A percentile compares a stretch with the other conserved stretches of the same genome.
Conservation (phyloP, 2,888 invertebrate species). For the Cenopis cana region DNA sequence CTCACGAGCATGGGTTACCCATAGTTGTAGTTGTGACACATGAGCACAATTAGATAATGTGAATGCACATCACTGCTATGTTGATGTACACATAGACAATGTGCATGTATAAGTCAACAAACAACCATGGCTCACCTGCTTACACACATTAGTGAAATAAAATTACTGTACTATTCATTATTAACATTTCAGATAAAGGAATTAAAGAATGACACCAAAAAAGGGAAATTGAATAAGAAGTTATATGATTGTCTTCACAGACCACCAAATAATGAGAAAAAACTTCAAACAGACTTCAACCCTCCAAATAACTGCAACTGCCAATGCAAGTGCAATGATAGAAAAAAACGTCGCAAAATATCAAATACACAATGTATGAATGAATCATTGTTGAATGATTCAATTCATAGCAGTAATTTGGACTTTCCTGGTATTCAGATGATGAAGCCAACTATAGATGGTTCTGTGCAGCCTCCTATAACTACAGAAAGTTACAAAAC, state of each 20-base stretch:
- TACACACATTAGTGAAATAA: too few relatives aligned
- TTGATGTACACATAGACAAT: too few relatives aligned
- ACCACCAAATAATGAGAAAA: conserved; percentile 69
- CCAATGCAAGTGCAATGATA: conserved; percentile 64
- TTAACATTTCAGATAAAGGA: conserved; percentile 66
- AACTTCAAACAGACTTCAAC: conserved; percentile 60
- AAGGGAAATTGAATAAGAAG: conserved; percentile 67
- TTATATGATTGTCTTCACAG: conserved; percentile 68
- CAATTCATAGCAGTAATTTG: conserved; percentile 22
- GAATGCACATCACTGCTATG: too few relatives aligned
- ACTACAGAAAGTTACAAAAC: conserved; percentile 43
- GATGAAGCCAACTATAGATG: conserved; percentile 7
- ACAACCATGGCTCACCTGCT: too few relatives aligned
- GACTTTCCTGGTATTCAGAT: conserved; percentile 25
- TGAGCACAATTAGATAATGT: too few relatives aligned
- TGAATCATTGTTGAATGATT: conserved; percentile 31
- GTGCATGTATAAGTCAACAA: too few relatives aligned
- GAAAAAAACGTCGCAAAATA: conserved; percentile 59
- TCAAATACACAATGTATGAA: conserved; percentile 49
- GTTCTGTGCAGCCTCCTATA: background rate
- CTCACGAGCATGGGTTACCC: too few relatives aligned
- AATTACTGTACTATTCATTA: too few relatives aligned
- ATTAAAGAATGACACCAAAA: conserved; percentile 70
- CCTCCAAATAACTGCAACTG: conserved; percentile 60
- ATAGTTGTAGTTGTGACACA: too few relatives aligned